Conservation (phyloP, 2,797 vertebrate species). For the Girardinus metallicus region DNA sequence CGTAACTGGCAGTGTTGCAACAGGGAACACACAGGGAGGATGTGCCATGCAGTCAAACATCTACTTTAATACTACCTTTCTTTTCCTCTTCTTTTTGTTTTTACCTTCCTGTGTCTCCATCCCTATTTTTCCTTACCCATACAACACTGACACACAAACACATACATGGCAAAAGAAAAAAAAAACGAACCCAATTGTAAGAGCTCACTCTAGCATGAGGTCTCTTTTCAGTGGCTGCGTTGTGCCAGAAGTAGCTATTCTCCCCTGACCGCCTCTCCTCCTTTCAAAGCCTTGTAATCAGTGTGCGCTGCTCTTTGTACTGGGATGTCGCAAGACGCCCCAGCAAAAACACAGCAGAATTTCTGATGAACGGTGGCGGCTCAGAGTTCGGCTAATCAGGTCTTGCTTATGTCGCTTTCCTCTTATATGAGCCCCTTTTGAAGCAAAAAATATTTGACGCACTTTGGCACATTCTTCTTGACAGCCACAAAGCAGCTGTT, state of each 20-base stretch:
- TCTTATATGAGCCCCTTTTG: slow-evolving; percentile 74
- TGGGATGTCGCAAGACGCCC: slow-evolving; percentile 74
- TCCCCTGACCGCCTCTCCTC: slow-evolving; percentile 77
- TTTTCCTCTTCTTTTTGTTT: slow-evolving; percentile 26
- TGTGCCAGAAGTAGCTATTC: slow-evolving; percentile 81
- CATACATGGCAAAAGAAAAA: slow-evolving; percentile 68
- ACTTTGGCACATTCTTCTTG: slow-evolving; percentile 76
- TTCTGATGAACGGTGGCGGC: slow-evolving; percentile 72
- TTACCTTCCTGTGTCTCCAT: slow-evolving; percentile 33
- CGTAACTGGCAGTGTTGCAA: slow-evolving; percentile 73
- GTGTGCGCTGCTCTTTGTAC: slow-evolving; percentile 75
- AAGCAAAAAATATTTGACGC: slow-evolving; percentile 71
- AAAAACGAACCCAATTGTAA: slow-evolving; percentile 74
- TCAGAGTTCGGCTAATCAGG: slow-evolving; percentile 77
- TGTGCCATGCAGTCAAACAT: slow-evolving; percentile 65
- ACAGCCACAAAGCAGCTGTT: slow-evolving; percentile 79
- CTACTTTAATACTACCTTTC: slow-evolving; percentile 65
- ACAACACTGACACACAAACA: slow-evolving; percentile 50
- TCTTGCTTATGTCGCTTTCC: slow-evolving; percentile 69
- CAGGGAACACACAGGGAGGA: slow-evolving; percentile 68
- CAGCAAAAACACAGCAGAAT: slow-evolving; percentile 73
- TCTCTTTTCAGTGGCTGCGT: slow-evolving; percentile 80
- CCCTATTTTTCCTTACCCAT: slow-evolving; percentile 52
- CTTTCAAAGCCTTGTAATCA: slow-evolving; percentile 82
- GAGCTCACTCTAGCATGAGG: slow-evolving; percentile 80